A percentile compares a stretch with the other conserved stretches of the same genome.
Conservation (phyloP, 2,888 invertebrate genomes). For the Linyphia triangularis region DNA sequence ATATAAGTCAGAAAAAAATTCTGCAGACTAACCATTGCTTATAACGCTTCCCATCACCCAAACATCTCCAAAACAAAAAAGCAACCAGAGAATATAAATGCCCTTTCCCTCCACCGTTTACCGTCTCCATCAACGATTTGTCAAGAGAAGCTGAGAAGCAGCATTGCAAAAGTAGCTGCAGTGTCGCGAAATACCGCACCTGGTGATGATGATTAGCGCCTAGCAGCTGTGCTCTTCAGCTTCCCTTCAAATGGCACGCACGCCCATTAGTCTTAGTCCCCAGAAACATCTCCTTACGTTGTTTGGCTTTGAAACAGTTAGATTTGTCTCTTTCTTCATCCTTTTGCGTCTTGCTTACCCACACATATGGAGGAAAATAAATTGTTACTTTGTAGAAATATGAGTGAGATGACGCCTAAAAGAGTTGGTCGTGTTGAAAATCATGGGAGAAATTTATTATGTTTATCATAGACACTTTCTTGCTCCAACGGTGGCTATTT, state of each 20-base stretch:
- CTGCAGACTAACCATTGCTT: neutral
- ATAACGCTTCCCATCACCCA: neutral
- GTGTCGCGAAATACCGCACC: conserved; percentile 66
- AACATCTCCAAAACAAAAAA: neutral
- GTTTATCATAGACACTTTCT: too few relatives aligned
- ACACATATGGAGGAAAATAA: too few relatives aligned
- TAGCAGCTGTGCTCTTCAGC: conserved; percentile 57
- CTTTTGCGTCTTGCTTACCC: conserved; percentile 3
- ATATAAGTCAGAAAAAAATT: neutral
- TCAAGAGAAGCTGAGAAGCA: conserved; percentile 26
- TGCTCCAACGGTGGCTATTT: too few relatives aligned
- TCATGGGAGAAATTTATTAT: too few relatives aligned
- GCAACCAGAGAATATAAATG: conserved; percentile 16
- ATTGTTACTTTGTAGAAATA: too few relatives aligned
- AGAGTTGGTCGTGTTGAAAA: too few relatives aligned
- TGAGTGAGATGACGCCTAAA: too few relatives aligned
- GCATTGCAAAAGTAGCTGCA: neutral
- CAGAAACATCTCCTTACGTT: conserved; percentile 51
- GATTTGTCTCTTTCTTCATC: conserved; percentile 52
- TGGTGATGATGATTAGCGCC: conserved; percentile 70
- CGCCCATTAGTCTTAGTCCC: conserved; percentile 43
- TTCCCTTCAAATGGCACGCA: conserved; percentile 32
- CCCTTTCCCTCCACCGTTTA: conserved; percentile 49
- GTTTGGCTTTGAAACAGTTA: conserved; percentile 70
- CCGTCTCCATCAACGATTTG: conserved; percentile 70